Evolutionary conservation across 2,888 invertebrate genomes (phyloP).

Genomic region (Octonoba sinensis): DNA sequence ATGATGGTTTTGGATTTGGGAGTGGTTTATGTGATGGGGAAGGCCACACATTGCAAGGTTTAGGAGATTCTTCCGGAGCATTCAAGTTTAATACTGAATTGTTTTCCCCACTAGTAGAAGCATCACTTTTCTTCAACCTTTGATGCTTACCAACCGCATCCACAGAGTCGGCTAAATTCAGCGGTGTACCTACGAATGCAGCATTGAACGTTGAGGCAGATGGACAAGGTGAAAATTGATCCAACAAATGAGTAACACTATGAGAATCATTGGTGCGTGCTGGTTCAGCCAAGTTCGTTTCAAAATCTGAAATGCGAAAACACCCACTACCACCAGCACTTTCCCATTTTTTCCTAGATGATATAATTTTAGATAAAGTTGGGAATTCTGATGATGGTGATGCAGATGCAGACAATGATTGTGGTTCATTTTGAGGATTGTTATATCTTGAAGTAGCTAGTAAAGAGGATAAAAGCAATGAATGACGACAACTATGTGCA

Average conservation of each 20-base stretch:
- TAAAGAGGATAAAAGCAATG: conserved; percentile 57
- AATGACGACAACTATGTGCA: conserved; percentile 55
- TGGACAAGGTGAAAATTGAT: conserved; percentile 29
- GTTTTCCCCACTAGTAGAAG: conserved; percentile 10
- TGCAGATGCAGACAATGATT: conserved; percentile 21
- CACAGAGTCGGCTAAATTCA: background rate
- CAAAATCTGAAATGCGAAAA: conserved; percentile 35
- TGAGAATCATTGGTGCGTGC: background rate
- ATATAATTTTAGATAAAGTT: conserved; percentile 46
- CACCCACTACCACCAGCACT: conserved; percentile 24
- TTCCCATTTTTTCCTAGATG: conserved; percentile 61
- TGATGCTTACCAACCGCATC: conserved; percentile 23
- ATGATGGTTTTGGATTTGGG: conserved; percentile 51
- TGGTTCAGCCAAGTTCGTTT: conserved; percentile 7
- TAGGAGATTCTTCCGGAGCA: conserved; percentile 8
- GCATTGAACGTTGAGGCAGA: conserved; percentile 15
- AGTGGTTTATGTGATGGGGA: conserved; percentile 48
- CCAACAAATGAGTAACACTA: conserved; percentile 26
- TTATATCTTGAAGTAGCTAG: conserved; percentile 47
- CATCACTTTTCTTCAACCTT: conserved; percentile 44
- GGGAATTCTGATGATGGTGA: conserved; percentile 47
- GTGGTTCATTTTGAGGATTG: conserved; percentile 26
- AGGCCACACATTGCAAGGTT: conserved; percentile 32
- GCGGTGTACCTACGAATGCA: conserved; percentile 6
- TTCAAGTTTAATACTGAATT: background rate